Conservation (phyloP, 2,797 vertebrate genomes). For the Spinus olivaceus region DNA sequence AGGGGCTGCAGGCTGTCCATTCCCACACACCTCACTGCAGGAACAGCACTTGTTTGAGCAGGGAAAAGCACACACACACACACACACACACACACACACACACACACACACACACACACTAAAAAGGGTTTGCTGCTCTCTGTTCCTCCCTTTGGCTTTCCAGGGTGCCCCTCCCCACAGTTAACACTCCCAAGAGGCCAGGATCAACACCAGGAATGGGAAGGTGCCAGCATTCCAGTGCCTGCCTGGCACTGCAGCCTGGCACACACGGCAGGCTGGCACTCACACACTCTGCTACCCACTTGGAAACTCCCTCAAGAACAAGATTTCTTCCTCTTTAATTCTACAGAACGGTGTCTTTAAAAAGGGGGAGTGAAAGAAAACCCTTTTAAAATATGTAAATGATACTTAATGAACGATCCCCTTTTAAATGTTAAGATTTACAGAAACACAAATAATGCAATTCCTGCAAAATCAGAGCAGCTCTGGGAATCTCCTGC, state of each 20-base stretch:
- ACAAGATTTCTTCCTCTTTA: not conserved
- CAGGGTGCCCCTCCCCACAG: accelerated
- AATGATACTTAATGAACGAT: not conserved
- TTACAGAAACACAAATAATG: not conserved
- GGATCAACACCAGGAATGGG: not conserved
- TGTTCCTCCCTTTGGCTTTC: not conserved
- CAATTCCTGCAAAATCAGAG: not conserved
- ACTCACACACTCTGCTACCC: not conserved
- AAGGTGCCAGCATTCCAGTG: accelerated
- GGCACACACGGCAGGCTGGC: not conserved
- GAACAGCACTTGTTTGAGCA: not conserved
- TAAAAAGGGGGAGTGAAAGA: not conserved
- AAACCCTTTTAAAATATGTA: not conserved
- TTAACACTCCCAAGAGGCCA: not conserved
- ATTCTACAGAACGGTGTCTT: not conserved
- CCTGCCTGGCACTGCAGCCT: not conserved
- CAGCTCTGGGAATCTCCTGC: conserved; percentile 9
- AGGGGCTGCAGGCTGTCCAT: not conserved
- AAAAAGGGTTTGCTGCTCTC: not conserved
- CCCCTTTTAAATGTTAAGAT: not conserved
- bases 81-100: too few relatives aligned
- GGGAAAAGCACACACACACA: not conserved
- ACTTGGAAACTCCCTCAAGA: not conserved
- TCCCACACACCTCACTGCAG: not conserved
- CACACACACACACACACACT: not conserved